Conservation (phyloP, 2,797 vertebrate species). For the Hozukius guyotensis region DNA sequence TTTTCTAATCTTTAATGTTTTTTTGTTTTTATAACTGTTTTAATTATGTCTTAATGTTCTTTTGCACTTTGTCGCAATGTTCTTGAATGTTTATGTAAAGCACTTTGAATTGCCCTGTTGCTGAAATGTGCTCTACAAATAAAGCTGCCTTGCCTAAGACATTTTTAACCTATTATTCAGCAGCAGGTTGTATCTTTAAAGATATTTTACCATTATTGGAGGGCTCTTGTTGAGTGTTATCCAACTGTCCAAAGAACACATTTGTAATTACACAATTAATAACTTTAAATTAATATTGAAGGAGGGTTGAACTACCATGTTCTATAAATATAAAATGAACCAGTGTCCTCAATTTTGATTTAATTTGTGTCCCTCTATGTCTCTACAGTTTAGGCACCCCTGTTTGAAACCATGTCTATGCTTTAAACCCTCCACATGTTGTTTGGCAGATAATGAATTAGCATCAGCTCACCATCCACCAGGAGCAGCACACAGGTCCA, state of each 20-base stretch:
- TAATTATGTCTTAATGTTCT: too few species aligned
- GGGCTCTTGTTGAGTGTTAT: not conserved
- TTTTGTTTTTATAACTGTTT: too few species aligned
- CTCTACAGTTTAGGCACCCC: not conserved
- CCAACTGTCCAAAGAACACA: not conserved
- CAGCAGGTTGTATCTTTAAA: not conserved
- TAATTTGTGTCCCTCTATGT: not conserved
- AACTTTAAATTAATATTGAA: not conserved
- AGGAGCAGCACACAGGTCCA: slow-evolving; percentile 95
- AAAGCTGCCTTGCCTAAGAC: not conserved
- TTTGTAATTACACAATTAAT: not conserved
- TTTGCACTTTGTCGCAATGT: too few species aligned
- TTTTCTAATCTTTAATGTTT: too few species aligned
- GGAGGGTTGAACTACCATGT: not conserved
- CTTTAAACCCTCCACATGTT: not conserved
- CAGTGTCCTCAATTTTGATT: not conserved
- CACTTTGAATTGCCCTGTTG: too few species aligned
- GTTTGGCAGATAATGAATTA: not conserved
- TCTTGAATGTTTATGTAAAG: too few species aligned
- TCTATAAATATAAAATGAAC: not conserved
- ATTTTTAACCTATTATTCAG: not conserved
- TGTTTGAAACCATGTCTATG: not conserved
- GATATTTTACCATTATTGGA: not conserved
- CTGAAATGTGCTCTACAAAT: too few species aligned
- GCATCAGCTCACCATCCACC: slow-evolving; percentile 90